Conservation (phyloP, 2,113 vertebrate genomes). For the Lathamus discolor region DNA sequence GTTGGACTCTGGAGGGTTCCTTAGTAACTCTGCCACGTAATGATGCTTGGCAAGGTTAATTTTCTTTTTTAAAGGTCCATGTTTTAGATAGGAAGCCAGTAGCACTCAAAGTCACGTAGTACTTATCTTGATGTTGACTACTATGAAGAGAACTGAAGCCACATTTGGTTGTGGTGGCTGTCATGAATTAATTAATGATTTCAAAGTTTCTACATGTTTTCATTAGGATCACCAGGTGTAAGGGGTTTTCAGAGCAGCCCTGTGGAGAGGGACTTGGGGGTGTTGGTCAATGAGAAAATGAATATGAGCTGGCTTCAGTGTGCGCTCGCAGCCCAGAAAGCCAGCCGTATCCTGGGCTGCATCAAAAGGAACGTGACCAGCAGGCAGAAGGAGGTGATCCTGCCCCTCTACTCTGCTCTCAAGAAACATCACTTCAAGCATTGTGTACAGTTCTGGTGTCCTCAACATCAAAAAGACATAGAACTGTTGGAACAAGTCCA, state of each 20-base stretch:
- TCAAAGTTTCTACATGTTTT: background rate
- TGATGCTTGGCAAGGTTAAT: constrained; percentile 42
- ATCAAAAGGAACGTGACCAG: too few species aligned
- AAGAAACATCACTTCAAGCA: too few species aligned
- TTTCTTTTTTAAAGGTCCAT: background rate
- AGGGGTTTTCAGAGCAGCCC: background rate
- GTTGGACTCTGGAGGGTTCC: constrained; percentile 3
- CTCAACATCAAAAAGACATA: too few species aligned
- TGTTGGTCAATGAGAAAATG: too few species aligned
- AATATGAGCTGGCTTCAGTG: too few species aligned
- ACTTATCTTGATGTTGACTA: background rate
- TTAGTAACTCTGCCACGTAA: constrained; percentile 48
- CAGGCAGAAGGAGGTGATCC: too few species aligned
- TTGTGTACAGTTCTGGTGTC: too few species aligned
- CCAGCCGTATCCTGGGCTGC: too few species aligned
- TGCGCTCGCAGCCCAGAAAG: too few species aligned
- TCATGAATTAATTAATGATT: background rate
- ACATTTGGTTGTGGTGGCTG: background rate
- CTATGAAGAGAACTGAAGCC: background rate
- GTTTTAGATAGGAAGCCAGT: background rate
- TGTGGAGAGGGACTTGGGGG: too few species aligned
- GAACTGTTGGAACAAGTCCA: too few species aligned
- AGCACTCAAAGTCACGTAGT: background rate
- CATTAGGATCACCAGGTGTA: rapidly evolving
- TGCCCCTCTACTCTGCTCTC: too few species aligned